Evolutionary conservation across 2,797 vertebrate genomes (phyloP).

Genomic region (Ispidina picta): DNA sequence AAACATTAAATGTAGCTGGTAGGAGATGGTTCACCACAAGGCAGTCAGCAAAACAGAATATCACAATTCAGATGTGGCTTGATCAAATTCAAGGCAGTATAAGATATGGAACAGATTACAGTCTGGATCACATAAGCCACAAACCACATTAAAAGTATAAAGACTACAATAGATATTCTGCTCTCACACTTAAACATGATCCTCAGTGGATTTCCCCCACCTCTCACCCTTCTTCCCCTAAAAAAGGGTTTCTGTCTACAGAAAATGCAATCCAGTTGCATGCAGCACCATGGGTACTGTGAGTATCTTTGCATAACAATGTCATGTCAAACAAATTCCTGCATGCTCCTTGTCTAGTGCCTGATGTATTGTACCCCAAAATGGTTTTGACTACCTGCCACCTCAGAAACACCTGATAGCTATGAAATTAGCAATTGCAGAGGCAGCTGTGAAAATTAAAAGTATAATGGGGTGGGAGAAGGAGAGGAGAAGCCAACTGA

Average conservation of each 20-base stretch:
- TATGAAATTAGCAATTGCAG: constrained; percentile 55
- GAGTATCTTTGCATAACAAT: constrained; percentile 44
- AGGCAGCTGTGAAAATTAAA: constrained; percentile 64
- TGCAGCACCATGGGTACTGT: background rate
- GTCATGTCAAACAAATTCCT: constrained; percentile 47
- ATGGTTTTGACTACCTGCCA: constrained; percentile 57
- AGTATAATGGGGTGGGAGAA: constrained; percentile 1
- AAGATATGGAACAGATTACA: constrained; percentile 51
- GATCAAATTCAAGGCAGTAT: constrained; percentile 15
- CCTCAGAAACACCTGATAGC: constrained; percentile 36
- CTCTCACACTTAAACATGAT: constrained; percentile 15
- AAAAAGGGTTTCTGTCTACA: constrained; percentile 36
- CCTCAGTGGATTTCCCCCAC: constrained; percentile 29
- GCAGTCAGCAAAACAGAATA: background rate
- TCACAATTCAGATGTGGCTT: constrained; percentile 27
- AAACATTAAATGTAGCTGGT: constrained; percentile 15
- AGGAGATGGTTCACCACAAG: constrained; percentile 9
- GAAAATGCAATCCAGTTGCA: constrained; percentile 23
- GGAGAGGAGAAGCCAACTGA: background rate
- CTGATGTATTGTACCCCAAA: constrained; percentile 64
- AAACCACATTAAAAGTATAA: constrained; percentile 20
- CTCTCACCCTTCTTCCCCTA: constrained; percentile 4
- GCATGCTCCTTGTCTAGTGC: constrained; percentile 9
- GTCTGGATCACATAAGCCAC: constrained; percentile 23
- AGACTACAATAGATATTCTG: constrained; percentile 50